Percentiles rank a stretch among this genome's conserved stretches.
Evolutionary conservation across 1,140 invertebrate species (phyloP).

Genomic region (Platyscapa corneri): DNA sequence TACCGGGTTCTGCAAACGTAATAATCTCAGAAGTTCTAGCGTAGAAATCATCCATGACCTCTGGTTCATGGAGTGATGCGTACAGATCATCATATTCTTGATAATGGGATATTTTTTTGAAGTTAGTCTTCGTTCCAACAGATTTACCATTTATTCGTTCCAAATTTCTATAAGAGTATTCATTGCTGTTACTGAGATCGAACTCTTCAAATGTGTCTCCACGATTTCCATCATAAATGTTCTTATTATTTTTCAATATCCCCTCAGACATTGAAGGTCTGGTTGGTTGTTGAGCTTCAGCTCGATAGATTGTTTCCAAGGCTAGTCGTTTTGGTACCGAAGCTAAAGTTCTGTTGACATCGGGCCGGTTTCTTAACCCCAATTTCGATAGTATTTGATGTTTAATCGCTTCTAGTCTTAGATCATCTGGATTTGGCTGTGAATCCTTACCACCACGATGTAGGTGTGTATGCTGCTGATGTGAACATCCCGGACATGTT

Average conservation of each 20-base stretch:
- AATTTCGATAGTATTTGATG: conserved; percentile 85
- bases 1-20: conserved; percentile 87
- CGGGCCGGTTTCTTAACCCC: conserved; percentile 80
- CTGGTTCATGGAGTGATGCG: conserved; percentile 60
- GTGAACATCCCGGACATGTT: conserved; percentile 70
- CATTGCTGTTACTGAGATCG: conserved; percentile 59
- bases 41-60: conserved; percentile 82
- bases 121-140: background rate
- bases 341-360: conserved; percentile 79
- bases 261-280: conserved; percentile 53
- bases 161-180: conserved; percentile 68
- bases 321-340: conserved; percentile 79
- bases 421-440: conserved; percentile 72
- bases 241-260: background rate
- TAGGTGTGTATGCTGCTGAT: conserved; percentile 63
- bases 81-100: conserved; percentile 63
- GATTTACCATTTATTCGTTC: conserved; percentile 56
- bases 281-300: conserved; percentile 73
- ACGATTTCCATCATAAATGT: conserved; percentile 2
- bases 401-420: conserved; percentile 84
- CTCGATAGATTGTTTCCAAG: conserved; percentile 81
- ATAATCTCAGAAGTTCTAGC: conserved; percentile 87
- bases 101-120: conserved; percentile 53
- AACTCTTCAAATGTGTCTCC: conserved; percentile 56
- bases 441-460: conserved; percentile 58